Evolutionary conservation across 2,888 invertebrate genomes (phyloP), one percentile per base, ranked within the genome.

Genomic region (Tridacna gigas): DNA sequence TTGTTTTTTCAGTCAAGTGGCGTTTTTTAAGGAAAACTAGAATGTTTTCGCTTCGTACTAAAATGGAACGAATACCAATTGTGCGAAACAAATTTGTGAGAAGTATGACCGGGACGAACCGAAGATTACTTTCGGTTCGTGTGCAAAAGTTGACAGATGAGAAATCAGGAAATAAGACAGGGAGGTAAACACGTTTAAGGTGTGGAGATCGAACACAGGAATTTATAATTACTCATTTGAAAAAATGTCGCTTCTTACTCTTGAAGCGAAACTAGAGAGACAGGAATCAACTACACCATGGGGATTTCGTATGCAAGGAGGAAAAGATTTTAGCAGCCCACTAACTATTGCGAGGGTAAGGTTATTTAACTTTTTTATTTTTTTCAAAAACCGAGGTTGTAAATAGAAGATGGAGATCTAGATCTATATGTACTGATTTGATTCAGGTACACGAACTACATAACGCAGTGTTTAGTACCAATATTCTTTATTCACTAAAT

Each of bases 301-400:
- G 95, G 95, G 95, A 88, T 95, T 95, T 93, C 94, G 94, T 74
- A 92, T 95, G 92, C 94, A 94, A 88, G 95, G 95, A 82, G 95
- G 95, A 79, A 93, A 93, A 84, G 95, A 95, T 88, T 95, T 94
- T 82, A 91, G 92, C 82, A 88, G 92, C 56, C 93, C 94, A 11
- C 82, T 95, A 61, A 91, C 94, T 9, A 94, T 95, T 81, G 92
- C 93, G 77, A 91, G 92, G 90, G 94, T 94, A 90, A 37, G 78
- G 51, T 12, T n/a, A 69, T 20, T 65, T 4, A 1, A 13, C 9
- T 56, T 5, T 56, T 20, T 56, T 56, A 5, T n/a, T 37, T 37
- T 37, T 37, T 37, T 37, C 37, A 37, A 37, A 37, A 2, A 37
- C 37, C 37, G 37, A 37, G 37, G 37, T 37, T n/a, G n/a, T n/a